Conservation (phyloP, 2,888 invertebrate species). For the Philereme transversata region DNA sequence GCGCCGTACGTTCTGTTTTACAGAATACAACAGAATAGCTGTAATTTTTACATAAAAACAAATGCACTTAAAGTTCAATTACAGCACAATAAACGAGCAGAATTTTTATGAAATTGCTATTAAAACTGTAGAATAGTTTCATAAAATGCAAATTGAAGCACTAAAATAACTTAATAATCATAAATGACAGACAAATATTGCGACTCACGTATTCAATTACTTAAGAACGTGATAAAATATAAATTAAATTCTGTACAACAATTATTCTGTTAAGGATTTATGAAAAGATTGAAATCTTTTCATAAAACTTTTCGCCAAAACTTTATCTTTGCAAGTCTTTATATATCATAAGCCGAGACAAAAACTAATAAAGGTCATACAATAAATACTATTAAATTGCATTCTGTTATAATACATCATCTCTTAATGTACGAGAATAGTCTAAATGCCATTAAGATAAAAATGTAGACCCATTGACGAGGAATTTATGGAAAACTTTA, state of each 20-base stretch:
- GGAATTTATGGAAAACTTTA: conserved; percentile 30
- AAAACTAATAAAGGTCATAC: too few relatives aligned
- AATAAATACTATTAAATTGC: conserved; percentile 35
- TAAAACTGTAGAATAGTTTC: conserved; percentile 45
- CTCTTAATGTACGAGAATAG: conserved; percentile 50
- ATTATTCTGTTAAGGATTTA: not conserved
- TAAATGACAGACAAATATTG: conserved; percentile 57
- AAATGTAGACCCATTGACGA: conserved; percentile 32
- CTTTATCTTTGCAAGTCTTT: conserved; percentile 2
- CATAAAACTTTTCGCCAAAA: too few relatives aligned
- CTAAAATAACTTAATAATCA: conserved; percentile 50
- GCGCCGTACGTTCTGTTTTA: too few relatives aligned
- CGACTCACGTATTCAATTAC: conserved; percentile 64
- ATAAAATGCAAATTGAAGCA: conserved; percentile 68
- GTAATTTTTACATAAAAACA: not conserved
- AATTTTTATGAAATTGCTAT: conserved; percentile 14
- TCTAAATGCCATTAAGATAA: conserved; percentile 63
- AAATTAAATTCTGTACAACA: conserved; percentile 6
- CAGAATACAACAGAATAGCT: not conserved
- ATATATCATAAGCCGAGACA: conserved; percentile 9
- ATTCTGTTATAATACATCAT: conserved; percentile 47
- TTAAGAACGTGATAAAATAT: conserved; percentile 25
- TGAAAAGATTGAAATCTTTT: conserved; percentile 4
- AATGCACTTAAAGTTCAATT: conserved; percentile 1
- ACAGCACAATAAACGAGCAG: conserved; percentile 11